Conservation (phyloP, 2,113 vertebrate species). For the Myrmecobius fasciatus region DNA sequence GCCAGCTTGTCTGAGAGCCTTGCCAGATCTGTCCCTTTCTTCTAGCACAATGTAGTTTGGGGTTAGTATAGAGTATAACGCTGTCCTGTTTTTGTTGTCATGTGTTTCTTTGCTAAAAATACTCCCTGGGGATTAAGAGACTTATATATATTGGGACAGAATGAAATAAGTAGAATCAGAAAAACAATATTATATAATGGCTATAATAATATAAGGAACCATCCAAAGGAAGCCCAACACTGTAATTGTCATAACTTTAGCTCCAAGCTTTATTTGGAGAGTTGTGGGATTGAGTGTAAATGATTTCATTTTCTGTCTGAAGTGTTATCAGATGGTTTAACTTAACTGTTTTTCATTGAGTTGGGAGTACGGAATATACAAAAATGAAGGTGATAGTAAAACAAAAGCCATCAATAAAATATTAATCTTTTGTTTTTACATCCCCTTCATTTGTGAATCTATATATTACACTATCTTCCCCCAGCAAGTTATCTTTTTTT, state of each 20-base stretch:
- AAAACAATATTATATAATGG: not conserved
- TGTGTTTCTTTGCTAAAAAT: not conserved
- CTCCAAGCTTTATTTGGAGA: not conserved
- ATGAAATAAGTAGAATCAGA: not conserved
- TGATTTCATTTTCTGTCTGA: not conserved
- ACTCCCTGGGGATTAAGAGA: not conserved
- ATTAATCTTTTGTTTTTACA: not conserved
- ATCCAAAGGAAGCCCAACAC: not conserved
- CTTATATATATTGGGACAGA: not conserved
- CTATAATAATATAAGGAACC: not conserved
- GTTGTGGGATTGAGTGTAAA: not conserved
- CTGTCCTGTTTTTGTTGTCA: slow-evolving; percentile 15
- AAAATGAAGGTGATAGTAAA: not conserved
- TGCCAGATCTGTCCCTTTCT: slow-evolving; percentile 20
- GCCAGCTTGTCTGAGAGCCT: slow-evolving; percentile 42
- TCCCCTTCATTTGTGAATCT: not conserved
- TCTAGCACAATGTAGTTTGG: slow-evolving; percentile 36
- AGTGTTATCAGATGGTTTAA: not conserved
- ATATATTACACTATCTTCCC: not conserved
- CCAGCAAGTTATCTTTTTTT: not conserved
- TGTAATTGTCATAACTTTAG: not conserved
- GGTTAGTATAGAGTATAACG: not conserved
- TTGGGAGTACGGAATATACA: not conserved
- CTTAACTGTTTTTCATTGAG: not conserved
- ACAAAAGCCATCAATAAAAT: not conserved